phyloP scores from a whole-genome alignment of 2,888 invertebrate genomes.

The Oscheius sp. region DNA sequence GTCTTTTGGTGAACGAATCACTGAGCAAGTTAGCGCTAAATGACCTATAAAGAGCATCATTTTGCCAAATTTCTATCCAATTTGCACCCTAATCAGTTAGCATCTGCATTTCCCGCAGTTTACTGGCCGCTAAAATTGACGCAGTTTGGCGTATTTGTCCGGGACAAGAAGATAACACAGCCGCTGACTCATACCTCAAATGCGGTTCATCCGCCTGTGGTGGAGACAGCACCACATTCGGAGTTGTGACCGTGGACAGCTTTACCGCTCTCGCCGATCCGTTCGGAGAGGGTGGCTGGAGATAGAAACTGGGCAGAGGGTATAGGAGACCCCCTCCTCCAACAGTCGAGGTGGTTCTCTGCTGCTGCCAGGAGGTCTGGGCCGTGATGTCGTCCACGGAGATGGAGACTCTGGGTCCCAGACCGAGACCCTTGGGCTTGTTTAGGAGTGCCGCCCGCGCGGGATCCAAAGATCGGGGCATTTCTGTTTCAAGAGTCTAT shows the following conservation, averaged over 20 bases:
- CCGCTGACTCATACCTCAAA: slow-evolving; percentile 27
- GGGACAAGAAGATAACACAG: slow-evolving; percentile 11
- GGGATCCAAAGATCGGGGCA: slow-evolving; percentile 54
- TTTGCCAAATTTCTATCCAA: too few species aligned
- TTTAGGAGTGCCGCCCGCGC: slow-evolving; percentile 43
- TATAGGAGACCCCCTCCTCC: slow-evolving; percentile 35
- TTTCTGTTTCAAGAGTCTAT: slow-evolving; percentile 5
- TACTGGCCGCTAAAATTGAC: neutral
- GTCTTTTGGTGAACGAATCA: too few species aligned
- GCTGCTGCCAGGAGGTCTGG: slow-evolving; percentile 9
- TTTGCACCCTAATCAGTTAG: neutral
- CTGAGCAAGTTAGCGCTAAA: too few species aligned
- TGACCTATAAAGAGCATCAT: too few species aligned
- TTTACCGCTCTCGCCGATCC: slow-evolving; percentile 17
- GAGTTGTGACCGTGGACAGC: slow-evolving; percentile 1
- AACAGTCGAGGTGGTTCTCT: neutral
- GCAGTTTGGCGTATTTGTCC: neutral
- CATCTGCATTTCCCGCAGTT: neutral
- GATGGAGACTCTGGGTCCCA: slow-evolving; percentile 44
- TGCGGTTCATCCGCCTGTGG: slow-evolving; percentile 31
- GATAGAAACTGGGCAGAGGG: slow-evolving; percentile 51
- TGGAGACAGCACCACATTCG: slow-evolving; percentile 17
- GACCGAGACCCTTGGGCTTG: neutral
- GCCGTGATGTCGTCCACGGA: slow-evolving; percentile 52
- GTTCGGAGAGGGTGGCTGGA: slow-evolving; percentile 46